phyloP scores from a whole-genome alignment of 2,797 vertebrate genomes.

The Etheostoma nigrum region DNA sequence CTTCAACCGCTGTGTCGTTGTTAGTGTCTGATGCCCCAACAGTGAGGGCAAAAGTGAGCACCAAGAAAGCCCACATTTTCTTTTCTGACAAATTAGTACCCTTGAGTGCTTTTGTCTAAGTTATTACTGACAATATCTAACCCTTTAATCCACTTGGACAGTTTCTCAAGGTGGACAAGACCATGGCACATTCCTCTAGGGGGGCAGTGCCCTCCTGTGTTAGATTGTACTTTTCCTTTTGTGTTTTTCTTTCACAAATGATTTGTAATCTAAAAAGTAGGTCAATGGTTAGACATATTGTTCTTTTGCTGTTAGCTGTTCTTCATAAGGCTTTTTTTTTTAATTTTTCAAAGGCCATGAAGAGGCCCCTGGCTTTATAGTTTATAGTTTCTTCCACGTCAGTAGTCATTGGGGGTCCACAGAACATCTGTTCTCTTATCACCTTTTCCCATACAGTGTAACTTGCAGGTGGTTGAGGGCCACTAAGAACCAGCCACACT shows the following conservation, averaged over 20 bases:
- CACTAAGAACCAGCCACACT: constrained; percentile 22
- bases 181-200: constrained; percentile 44
- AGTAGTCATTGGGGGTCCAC: constrained; percentile 32
- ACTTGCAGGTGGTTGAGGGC: constrained; percentile 53
- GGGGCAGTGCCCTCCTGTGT: constrained; percentile 27
- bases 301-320: not conserved
- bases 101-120: constrained; percentile 11
- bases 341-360: not conserved
- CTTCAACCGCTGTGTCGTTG: constrained; percentile 51
- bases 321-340: constrained; percentile 12
- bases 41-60: constrained; percentile 52
- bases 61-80: constrained; percentile 66
- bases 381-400: constrained; percentile 65
- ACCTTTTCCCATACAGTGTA: constrained; percentile 69
- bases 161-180: constrained; percentile 46
- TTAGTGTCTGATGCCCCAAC: constrained; percentile 35
- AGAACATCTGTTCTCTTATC: constrained; percentile 81
- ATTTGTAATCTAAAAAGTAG: not conserved
- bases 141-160: constrained; percentile 14
- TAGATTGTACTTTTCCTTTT: not conserved
- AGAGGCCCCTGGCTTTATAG: constrained; percentile 26
- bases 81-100: not conserved
- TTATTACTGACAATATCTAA: constrained; percentile 1
- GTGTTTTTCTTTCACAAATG: not conserved
- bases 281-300: not conserved